Evolutionary conservation across 2,797 vertebrate species (phyloP).

Genomic region (Tokudaia muenninki): DNA sequence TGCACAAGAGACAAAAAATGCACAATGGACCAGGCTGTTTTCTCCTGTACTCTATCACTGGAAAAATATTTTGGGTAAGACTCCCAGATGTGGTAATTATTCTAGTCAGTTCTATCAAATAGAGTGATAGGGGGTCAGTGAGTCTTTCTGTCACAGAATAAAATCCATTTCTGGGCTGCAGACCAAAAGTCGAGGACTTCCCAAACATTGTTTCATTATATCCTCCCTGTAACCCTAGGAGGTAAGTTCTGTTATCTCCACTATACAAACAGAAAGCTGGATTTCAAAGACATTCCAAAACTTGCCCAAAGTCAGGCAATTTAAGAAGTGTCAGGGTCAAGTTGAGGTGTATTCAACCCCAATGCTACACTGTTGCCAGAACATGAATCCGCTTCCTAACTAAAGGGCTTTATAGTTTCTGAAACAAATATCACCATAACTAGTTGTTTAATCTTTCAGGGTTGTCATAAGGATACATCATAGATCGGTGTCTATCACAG

Average conservation of each 20-base stretch:
- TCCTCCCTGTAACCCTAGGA: neutral
- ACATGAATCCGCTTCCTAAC: neutral
- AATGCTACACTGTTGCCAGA: neutral
- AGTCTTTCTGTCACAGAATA: neutral
- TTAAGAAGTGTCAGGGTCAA: neutral
- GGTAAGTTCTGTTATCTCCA: neutral
- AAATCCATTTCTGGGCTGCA: neutral
- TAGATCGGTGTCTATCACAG: neutral
- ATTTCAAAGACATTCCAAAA: conserved; percentile 35
- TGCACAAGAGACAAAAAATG: neutral
- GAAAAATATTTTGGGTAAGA: neutral
- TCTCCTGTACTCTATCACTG: neutral
- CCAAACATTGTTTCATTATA: conserved; percentile 29
- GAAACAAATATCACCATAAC: neutral
- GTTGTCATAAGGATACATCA: neutral
- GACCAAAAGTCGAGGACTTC: neutral
- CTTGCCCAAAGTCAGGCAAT: neutral
- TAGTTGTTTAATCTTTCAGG: neutral
- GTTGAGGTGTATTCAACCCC: neutral
- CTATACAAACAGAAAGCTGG: conserved; percentile 51
- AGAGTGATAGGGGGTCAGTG: neutral
- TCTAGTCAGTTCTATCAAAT: conserved; percentile 6
- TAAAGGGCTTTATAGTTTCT: neutral
- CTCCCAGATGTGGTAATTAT: conserved; percentile 14
- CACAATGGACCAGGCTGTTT: neutral